These are phyloP conservation scores for Falco columbarius DNA, from an alignment of 2,797 vertebrate genomes.

Conservation along the genomic window DNA sequence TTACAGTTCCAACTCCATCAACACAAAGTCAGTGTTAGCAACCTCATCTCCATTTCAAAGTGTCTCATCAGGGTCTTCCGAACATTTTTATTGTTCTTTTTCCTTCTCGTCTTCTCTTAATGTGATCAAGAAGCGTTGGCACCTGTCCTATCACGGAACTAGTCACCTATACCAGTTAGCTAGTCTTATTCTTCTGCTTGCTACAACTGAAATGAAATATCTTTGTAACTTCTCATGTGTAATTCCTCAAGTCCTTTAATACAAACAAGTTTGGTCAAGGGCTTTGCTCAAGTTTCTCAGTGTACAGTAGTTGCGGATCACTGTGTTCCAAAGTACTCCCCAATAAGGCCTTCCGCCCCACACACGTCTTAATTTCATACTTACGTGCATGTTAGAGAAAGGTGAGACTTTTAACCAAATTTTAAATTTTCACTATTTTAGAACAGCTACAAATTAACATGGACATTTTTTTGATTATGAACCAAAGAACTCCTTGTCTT, in stretches of 20 bases:
- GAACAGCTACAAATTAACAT: not conserved
- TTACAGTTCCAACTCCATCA: not conserved
- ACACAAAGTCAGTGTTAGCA: not conserved
- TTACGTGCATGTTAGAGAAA: not conserved
- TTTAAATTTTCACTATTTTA: not conserved
- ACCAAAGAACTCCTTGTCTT: not conserved
- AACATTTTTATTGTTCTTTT: not conserved
- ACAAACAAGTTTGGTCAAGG: not conserved
- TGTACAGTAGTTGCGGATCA: not conserved
- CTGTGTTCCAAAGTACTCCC: not conserved
- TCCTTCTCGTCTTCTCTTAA: not conserved
- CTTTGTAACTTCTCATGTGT: not conserved
- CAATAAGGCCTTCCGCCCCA: not conserved
- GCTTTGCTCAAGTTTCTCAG: not conserved
- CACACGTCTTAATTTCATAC: not conserved
- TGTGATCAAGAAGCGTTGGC: not conserved
- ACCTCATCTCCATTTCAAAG: not conserved
- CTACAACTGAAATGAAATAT: not conserved
- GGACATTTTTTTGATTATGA: not conserved
- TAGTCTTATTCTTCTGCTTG: not conserved
- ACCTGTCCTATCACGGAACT: not conserved
- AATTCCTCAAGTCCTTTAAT: not conserved
- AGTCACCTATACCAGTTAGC: not conserved
- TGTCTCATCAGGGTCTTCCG: not conserved
- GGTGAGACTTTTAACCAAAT: not conserved